These are phyloP conservation scores for Suillia variegata DNA, from an alignment of 2,888 invertebrate genomes.

Conservation along the genomic window DNA sequence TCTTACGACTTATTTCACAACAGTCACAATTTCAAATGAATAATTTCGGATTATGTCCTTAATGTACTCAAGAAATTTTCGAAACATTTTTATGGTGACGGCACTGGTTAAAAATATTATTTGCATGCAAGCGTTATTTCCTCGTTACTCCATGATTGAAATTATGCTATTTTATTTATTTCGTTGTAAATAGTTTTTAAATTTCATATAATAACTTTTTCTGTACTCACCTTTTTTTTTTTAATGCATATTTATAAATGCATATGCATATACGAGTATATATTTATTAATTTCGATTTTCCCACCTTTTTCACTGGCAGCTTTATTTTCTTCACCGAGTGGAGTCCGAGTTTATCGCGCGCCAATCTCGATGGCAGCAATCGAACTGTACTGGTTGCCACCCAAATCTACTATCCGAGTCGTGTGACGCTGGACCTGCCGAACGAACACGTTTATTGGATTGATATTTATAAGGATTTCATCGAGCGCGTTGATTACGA, in stretches of 20 bases:
- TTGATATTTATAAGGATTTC: conserved; percentile 79
- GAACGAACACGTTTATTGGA: conserved; percentile 76
- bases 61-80: no score
- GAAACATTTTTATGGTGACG: no score
- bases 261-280: background rate
- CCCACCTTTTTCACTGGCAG: background rate
- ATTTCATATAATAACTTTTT: background rate
- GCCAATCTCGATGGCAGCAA: conserved; percentile 70
- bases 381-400: conserved; percentile 66
- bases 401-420: conserved; percentile 78
- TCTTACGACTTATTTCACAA: no score
- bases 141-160: no score
- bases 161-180: no score
- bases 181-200: no score
- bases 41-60: no score
- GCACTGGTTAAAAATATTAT: no score
- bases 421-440: conserved; percentile 76
- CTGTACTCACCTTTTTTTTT: background rate
- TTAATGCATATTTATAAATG: background rate
- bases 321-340: conserved; percentile 72
- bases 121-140: no score
- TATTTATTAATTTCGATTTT: no score
- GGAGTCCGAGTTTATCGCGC: conserved; percentile 71
- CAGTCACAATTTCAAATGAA: no score
- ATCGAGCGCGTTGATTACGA: conserved; percentile 80